Conservation (phyloP, 2,888 invertebrate genomes). For the Chymomyza procnemis region DNA sequence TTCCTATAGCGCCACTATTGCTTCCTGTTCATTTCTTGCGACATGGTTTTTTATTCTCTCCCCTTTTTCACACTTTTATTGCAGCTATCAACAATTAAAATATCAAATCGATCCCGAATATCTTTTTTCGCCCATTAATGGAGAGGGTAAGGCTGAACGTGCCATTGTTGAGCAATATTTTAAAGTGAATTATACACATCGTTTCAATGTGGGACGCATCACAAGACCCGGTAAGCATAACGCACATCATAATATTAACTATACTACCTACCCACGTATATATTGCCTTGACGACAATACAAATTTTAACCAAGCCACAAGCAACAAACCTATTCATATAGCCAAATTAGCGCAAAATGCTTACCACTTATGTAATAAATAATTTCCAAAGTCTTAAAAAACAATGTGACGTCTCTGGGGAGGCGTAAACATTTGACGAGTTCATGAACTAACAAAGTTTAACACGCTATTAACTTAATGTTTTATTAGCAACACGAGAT, state of each 20-base stretch:
- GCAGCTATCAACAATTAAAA: constrained; percentile 86
- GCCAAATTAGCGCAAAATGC: not conserved
- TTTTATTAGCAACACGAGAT: constrained; percentile 46
- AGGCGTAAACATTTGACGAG: constrained; percentile 34
- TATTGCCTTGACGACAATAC: not conserved
- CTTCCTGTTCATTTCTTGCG: not conserved
- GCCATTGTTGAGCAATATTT: constrained; percentile 89
- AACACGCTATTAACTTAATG: constrained; percentile 70
- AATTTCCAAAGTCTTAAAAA: constrained; percentile 26
- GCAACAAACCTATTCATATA: not conserved
- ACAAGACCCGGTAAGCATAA: constrained; percentile 87
- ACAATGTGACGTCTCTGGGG: constrained; percentile 15
- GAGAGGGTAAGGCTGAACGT: constrained; percentile 90
- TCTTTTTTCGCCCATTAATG: constrained; percentile 92
- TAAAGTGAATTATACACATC: constrained; percentile 91
- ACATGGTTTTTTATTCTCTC: constrained; percentile 1
- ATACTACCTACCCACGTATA: too few relatives aligned
- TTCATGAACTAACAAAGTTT: constrained; percentile 60
- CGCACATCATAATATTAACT: not conserved
- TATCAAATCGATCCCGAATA: constrained; percentile 97
- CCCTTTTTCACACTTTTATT: too few relatives aligned
- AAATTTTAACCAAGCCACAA: not conserved
- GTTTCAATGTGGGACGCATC: constrained; percentile 91
- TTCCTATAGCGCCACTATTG: too few relatives aligned
- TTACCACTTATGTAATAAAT: constrained; percentile 36